Conservation (phyloP, 2,797 vertebrate species). For the Podargus strigoides region DNA sequence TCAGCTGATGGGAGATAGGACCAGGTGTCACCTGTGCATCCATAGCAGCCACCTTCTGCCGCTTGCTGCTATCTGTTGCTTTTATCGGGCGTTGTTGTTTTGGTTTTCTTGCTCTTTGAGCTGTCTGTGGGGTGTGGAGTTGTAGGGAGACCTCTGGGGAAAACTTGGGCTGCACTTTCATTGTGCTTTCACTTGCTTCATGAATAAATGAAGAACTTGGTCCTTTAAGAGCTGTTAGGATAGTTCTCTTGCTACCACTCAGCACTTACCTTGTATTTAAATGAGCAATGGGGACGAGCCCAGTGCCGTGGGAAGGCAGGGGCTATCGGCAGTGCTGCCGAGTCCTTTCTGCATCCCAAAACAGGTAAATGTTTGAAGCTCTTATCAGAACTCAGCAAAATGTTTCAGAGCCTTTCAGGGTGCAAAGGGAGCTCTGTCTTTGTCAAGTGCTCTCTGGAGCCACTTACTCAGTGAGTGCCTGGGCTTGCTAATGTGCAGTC, state of each 20-base stretch:
- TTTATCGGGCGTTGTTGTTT: rapidly evolving
- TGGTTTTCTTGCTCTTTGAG: background rate
- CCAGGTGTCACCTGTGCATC: background rate
- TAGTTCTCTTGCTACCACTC: background rate
- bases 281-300: rapidly evolving
- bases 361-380: background rate
- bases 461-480: background rate
- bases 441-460: background rate
- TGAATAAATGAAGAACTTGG: background rate
- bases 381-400: background rate
- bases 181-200: background rate
- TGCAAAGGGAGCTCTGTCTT: background rate
- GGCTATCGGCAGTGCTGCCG: background rate
- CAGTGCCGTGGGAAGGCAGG: background rate
- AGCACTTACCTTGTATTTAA: background rate
- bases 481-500: background rate
- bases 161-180: background rate
- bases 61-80: background rate
- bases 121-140: background rate
- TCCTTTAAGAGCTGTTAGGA: background rate
- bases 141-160: background rate
- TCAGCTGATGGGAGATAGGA: background rate
- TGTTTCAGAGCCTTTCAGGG: background rate
- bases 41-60: background rate
- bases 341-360: background rate